A percentile compares a stretch with the other conserved stretches of the same genome.
phyloP scores from a whole-genome alignment of 2,113 vertebrate species.

The Psophia crepitans region DNA sequence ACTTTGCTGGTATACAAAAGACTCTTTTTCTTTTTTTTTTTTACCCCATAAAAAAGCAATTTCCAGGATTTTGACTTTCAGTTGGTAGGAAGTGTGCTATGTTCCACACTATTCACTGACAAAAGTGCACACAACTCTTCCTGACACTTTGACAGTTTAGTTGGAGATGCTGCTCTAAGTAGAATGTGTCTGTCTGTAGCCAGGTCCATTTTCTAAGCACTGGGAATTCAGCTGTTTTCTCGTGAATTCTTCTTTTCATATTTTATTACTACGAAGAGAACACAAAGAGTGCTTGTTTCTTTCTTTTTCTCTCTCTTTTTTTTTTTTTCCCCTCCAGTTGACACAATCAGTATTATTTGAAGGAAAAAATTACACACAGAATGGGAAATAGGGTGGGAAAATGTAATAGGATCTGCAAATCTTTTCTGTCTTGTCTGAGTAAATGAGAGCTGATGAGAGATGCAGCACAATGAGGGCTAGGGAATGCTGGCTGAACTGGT shows the following conservation, averaged over 20 bases:
- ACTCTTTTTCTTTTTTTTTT: not conserved
- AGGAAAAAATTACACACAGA: slow-evolving; percentile 47
- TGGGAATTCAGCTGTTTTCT: slow-evolving; percentile 55
- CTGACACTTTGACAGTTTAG: slow-evolving; percentile 1
- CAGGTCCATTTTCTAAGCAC: not conserved
- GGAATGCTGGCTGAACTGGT: slow-evolving; percentile 59
- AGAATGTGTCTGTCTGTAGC: not conserved
- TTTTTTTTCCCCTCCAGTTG: not conserved
- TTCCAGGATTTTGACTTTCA: not conserved
- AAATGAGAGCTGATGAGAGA: slow-evolving; percentile 71
- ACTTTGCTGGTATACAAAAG: not conserved
- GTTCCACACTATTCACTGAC: not conserved
- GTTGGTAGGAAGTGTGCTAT: not conserved
- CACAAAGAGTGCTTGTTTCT: slow-evolving; percentile 46
- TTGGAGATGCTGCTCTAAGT: not conserved
- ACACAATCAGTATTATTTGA: slow-evolving; percentile 64
- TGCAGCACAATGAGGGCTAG: slow-evolving; percentile 53
- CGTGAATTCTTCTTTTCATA: slow-evolving; percentile 4
- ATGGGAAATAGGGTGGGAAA: slow-evolving; percentile 56
- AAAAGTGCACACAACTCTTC: not conserved
- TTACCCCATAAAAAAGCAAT: not conserved
- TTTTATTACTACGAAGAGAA: slow-evolving; percentile 39
- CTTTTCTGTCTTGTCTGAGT: slow-evolving; percentile 69
- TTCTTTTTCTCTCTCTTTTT: not conserved
- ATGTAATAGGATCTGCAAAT: slow-evolving; percentile 68